phyloP scores from a whole-genome alignment of 2,797 vertebrate genomes.

The Karalla daura region DNA sequence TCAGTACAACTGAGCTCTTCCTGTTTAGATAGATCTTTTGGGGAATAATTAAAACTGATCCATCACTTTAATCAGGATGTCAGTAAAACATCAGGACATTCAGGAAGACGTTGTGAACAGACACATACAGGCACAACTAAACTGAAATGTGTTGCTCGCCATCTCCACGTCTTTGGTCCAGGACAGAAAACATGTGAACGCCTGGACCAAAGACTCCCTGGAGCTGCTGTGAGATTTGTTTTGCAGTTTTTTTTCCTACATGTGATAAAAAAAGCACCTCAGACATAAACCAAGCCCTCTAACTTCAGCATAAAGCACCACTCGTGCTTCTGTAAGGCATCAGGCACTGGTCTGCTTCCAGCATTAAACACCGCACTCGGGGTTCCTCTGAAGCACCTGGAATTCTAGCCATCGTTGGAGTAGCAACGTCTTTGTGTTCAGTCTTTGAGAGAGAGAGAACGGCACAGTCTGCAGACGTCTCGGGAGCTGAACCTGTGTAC shows the following conservation, averaged over 20 bases:
- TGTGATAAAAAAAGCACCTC: neutral
- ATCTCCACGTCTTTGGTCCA: too few relatives aligned
- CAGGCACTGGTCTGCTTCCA: constrained; percentile 10
- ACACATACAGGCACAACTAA: too few relatives aligned
- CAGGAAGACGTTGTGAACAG: too few relatives aligned
- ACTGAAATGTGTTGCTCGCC: too few relatives aligned
- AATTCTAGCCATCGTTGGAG: constrained; percentile 67
- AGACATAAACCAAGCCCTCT: neutral
- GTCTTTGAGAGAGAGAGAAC: constrained; percentile 56
- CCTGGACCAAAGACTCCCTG: constrained; percentile 11
- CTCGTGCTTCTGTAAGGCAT: constrained; percentile 20
- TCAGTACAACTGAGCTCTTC: too few relatives aligned
- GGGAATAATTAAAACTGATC: too few relatives aligned
- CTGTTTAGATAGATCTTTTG: too few relatives aligned
- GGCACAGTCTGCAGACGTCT: constrained; percentile 66
- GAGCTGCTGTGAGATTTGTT: neutral
- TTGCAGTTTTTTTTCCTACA: neutral
- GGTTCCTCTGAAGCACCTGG: constrained; percentile 59
- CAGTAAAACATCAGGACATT: too few relatives aligned
- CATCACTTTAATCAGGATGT: too few relatives aligned
- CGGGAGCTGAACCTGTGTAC: too few relatives aligned
- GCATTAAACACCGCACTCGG: too few relatives aligned
- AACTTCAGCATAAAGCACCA: neutral
- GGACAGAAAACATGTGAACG: constrained; percentile 26
- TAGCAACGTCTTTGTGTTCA: constrained; percentile 64